Conservation (phyloP, 2,797 vertebrate genomes). For the Fringilla coelebs region DNA sequence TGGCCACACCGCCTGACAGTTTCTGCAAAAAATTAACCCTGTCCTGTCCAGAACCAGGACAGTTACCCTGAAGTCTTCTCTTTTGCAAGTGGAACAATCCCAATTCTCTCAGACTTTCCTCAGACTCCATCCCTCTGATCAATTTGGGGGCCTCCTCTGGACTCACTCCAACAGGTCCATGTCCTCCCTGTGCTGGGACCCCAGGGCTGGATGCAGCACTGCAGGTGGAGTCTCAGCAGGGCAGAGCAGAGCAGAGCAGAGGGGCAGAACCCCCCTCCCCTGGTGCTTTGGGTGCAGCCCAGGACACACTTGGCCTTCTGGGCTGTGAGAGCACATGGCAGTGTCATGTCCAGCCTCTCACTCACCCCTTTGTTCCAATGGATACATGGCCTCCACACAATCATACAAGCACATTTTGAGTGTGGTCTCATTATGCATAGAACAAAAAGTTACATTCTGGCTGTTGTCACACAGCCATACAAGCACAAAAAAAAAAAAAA, state of each 20-base stretch:
- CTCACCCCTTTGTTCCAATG: neutral
- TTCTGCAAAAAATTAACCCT: neutral
- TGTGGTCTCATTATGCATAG: neutral
- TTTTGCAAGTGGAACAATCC: neutral
- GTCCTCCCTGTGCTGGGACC: neutral
- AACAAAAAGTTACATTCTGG: neutral
- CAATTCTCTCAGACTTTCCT: neutral
- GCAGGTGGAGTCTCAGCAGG: neutral
- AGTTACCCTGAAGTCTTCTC: neutral
- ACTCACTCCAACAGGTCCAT: accelerated
- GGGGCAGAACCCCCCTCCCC: neutral
- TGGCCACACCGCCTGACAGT: neutral
- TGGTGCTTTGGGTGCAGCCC: neutral
- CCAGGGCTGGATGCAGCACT: neutral
- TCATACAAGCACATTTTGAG: neutral
- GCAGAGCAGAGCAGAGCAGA: neutral
- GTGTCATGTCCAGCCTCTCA: neutral
- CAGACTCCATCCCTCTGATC: neutral
- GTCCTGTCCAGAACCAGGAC: neutral
- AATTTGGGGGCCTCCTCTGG: neutral
- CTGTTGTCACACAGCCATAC: neutral
- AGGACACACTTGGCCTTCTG: neutral
- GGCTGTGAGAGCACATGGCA: neutral
- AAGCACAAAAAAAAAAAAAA: neutral
- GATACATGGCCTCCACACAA: neutral